Base-by-base conservation (phyloP, 1,140 invertebrate species). In the Polyergus mexicanus region DNA sequence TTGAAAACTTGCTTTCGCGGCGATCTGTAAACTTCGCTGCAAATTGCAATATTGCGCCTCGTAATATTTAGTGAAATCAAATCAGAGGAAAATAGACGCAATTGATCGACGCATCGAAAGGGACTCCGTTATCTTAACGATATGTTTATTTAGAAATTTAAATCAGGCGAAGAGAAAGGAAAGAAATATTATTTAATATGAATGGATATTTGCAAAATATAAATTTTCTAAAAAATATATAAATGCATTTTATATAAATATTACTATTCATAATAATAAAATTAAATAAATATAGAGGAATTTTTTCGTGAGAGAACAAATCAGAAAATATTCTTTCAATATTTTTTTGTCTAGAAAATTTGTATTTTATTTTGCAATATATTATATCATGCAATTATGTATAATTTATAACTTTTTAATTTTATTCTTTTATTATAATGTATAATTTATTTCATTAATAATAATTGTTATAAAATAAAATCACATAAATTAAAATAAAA, bases 1-100 rank as follows among this genome's bases (percentile, higher is more conserved):
- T 83, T 83, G 54, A 83, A 19, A 83, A 83, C 78, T 83, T 62
- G 78, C 32, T 74, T 32, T 47, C n/a, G 54, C 13, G 13, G 41
- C 8, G 38, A 72, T 60, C 19, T 60, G 19, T 72, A 60, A 83
- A 72, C 56, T 7, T 10, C 5, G 11, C 25, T 41, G 25, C 66
- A 72, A 51, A 60, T 72, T 60, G 56, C 68, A 41, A 68, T 66
- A 44, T 72, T 35, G 38, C 13, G 6, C 7, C 38, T 72, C 1
- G 38, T 10, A 4, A 62, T 60, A 71, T 81, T 71, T 32, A 44
- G 54, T 25, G 11, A 83, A 62, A 60, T 83, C 54, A 47, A 38
- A 28, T 54, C 2, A 47, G 8, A 41, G n/a, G n/a, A 19, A 51
- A 69, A 25, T 25, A 28, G 44, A 56, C n/a, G 32, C 44, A 25